Percentiles rank a stretch among this genome's conserved stretches.
Evolutionary conservation across 1,140 invertebrate species (phyloP).

Genomic region (Drosophila dunni): DNA sequence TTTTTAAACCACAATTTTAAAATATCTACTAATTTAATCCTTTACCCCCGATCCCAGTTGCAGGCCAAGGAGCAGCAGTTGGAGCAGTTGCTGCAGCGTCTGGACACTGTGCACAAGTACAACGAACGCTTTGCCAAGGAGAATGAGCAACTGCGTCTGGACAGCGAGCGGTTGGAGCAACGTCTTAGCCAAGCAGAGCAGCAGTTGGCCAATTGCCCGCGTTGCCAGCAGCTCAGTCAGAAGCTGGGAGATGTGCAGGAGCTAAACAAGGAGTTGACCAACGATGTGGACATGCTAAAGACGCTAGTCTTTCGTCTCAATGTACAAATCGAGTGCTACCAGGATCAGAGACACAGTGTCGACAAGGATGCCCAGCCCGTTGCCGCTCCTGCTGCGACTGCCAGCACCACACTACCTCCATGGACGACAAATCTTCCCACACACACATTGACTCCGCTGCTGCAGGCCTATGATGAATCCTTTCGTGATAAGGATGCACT

Average conservation of each 20-base stretch:
- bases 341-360: constrained; percentile 85
- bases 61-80: constrained; percentile 83
- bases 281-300: constrained; percentile 88
- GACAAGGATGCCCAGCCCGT: constrained; percentile 41
- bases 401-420: constrained; percentile 22
- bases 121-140: constrained; percentile 80
- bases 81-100: constrained; percentile 73
- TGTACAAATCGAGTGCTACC: constrained; percentile 88
- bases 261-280: constrained; percentile 86
- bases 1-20: too few relatives aligned
- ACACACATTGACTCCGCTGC: constrained; percentile 86
- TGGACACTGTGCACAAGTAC: constrained; percentile 74
- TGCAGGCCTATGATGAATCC: constrained; percentile 89
- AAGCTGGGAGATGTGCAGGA: constrained; percentile 82
- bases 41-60: constrained; percentile 46
- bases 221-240: constrained; percentile 74
- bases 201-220: constrained; percentile 69
- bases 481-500: constrained; percentile 88
- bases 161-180: constrained; percentile 55
- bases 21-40: neutral
- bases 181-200: constrained; percentile 52
- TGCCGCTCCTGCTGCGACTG: constrained; percentile 14
- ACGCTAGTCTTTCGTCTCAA: constrained; percentile 89
- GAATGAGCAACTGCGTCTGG: constrained; percentile 68
- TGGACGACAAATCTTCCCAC: constrained; percentile 45